A percentile compares a stretch with the other conserved stretches of the same genome.
Conservation (phyloP, 1,140 invertebrate species). For the Micrasema longulum region DNA sequence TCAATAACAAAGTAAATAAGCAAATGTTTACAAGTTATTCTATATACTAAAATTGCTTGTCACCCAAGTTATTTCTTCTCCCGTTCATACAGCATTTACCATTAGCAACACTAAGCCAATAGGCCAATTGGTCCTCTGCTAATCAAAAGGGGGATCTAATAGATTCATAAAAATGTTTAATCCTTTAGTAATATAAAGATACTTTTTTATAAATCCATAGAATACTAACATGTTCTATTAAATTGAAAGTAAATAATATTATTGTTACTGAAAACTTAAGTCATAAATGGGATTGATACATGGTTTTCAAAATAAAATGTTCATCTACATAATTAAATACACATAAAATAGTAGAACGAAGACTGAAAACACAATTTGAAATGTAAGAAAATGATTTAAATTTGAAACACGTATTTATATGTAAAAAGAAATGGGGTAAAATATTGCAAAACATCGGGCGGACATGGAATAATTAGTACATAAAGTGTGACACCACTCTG, state of each 20-base stretch:
- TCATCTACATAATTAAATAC: not conserved
- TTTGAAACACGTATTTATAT: not conserved
- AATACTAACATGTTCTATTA: not conserved
- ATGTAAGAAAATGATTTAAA: not conserved
- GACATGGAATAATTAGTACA: too few relatives aligned
- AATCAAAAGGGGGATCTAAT: conserved; percentile 8
- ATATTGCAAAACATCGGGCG: not conserved
- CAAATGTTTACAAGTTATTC: not conserved
- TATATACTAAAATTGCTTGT: conserved; percentile 21
- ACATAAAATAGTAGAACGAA: not conserved
- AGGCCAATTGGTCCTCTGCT: not conserved
- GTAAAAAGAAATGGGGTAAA: too few relatives aligned
- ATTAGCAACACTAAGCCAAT: conserved; percentile 3
- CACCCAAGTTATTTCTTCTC: not conserved
- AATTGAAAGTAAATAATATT: not conserved
- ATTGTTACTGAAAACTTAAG: too few relatives aligned
- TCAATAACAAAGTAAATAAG: conserved; percentile 6
- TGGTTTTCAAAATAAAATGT: not conserved
- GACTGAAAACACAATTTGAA: not conserved
- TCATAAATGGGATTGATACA: not conserved
- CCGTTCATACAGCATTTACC: not conserved
- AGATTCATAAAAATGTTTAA: conserved; percentile 3
- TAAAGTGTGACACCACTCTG: not conserved
- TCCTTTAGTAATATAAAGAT: conserved; percentile 9
- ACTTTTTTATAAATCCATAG: conserved; percentile 4